phyloP scores from a whole-genome alignment of 2,113 vertebrate species.

The Lophius piscatorius region DNA sequence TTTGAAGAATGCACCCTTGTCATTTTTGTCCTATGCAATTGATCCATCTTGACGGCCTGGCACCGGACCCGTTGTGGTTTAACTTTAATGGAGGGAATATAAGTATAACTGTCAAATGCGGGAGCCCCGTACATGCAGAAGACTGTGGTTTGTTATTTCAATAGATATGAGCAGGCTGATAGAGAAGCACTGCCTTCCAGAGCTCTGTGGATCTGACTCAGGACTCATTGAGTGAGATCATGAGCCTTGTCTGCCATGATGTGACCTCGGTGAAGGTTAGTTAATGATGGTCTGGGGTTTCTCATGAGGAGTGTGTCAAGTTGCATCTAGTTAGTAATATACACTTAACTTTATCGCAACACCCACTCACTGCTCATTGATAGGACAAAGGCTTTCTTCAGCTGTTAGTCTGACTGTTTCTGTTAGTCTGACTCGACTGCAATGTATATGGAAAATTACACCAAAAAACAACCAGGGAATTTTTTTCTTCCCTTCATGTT shows the following conservation, averaged over 20 bases:
- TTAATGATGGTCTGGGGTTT: conserved; percentile 64
- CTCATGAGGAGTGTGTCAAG: conserved; percentile 62
- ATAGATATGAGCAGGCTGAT: conserved; percentile 70
- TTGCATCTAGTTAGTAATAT: conserved; percentile 66
- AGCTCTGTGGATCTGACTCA: conserved; percentile 65
- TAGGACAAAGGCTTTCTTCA: conserved; percentile 46
- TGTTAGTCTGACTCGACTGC: not conserved
- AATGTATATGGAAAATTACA: not conserved
- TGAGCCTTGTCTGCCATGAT: conserved; percentile 66
- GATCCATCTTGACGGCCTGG: conserved; percentile 71
- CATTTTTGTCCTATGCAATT: conserved; percentile 63
- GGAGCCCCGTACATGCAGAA: conserved; percentile 58
- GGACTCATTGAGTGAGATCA: conserved; percentile 55
- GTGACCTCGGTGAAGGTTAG: conserved; percentile 63
- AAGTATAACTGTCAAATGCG: conserved; percentile 68
- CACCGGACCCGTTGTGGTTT: conserved; percentile 43
- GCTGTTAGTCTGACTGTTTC: conserved; percentile 9
- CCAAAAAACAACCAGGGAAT: conserved; percentile 14
- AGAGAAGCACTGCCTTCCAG: conserved; percentile 64
- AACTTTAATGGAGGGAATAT: conserved; percentile 74
- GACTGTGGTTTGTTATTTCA: conserved; percentile 74
- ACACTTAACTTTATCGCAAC: conserved; percentile 61
- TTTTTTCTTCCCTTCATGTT: conserved; percentile 34
- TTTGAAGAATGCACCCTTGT: conserved; percentile 77
- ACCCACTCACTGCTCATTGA: conserved; percentile 50